Evolutionary conservation across 2,113 vertebrate species (phyloP).

Genomic region (Pygoscelis antarcticus): DNA sequence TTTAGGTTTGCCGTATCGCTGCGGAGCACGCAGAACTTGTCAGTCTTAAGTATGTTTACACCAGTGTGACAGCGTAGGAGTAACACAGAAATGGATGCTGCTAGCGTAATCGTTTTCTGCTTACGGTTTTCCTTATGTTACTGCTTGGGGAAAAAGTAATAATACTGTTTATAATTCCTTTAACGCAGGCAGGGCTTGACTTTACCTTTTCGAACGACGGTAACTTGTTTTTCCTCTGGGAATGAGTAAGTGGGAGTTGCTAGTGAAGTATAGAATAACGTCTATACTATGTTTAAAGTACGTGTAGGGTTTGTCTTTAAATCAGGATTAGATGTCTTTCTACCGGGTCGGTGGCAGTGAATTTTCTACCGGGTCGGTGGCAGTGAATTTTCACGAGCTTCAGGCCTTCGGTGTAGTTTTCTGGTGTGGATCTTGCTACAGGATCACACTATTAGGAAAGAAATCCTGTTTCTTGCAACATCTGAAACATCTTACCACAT

Average conservation of each 20-base stretch:
- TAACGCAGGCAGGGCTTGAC: background rate
- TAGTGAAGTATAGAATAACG: background rate
- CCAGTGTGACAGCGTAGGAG: background rate
- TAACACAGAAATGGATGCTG: background rate
- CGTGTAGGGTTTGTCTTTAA: background rate
- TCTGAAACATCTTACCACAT: background rate
- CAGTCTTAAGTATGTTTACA: background rate
- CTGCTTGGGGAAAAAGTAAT: background rate
- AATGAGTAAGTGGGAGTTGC: background rate
- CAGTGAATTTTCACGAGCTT: background rate
- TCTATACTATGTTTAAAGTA: background rate
- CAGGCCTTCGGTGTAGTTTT: background rate
- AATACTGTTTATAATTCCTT: background rate
- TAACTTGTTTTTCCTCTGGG: background rate
- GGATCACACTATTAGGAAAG: background rate
- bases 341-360: rapidly evolving
- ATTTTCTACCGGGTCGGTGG: rapidly evolving
- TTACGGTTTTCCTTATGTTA: rapidly evolving
- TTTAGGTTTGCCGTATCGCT: rapidly evolving
- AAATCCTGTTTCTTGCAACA: background rate
- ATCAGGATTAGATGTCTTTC: background rate
- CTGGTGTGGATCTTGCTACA: background rate
- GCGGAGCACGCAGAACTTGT: background rate
- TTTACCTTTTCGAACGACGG: background rate
- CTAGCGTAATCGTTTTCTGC: rapidly evolving